Base-by-base conservation (phyloP, 2,797 vertebrate species). In the Rhodeus uyekii region DNA sequence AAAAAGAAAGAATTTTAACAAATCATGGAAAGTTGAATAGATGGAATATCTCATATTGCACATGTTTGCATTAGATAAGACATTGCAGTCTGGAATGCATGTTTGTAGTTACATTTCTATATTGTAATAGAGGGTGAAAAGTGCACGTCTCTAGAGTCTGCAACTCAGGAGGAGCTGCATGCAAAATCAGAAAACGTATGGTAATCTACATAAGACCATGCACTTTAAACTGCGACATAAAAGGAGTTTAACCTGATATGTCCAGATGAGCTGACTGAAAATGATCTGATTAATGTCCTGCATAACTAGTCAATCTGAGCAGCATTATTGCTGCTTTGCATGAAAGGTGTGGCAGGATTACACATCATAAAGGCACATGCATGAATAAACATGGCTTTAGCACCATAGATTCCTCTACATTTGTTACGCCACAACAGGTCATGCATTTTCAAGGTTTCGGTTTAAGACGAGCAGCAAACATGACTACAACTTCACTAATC, bases 401-500 rank as follows among this genome's bases (percentile, higher is more conserved):
- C 44, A 8, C 36, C 39, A 3, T 32, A 60, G 32, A n/a, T 61
- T 34, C 38, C 32, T 18, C 18, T 44, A 61, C 0, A 13, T 18
- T 75, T 72, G 22, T 7, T 76, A 19, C 2, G 7, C 13, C 13
- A 22, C 32, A 42, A 22, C n/a, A 32, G 38, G 36, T 79, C 82
- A 67, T 58, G n/a, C 29, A 55, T n/a, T 75, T 55, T 63, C 8
- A 72, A 29, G 65, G 32, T 73, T 60, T 32, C 16, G 60, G 44
- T 32, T 19, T 73, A 10, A 71, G 67, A 83, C 44, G 75, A 48
- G 50, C 29, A 60, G 55, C 22, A 64, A 75, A 69, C 55, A 55
- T 38, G n/a, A n/a, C n/a, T 87, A 73, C 86, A 83, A 83, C 64
- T 29, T 68, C 80, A 12, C 44, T 82, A 80, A 73, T 50, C 32